phyloP scores from a whole-genome alignment of 53 echinoderm and acorn worm genomes.

The Arbacia lixula region DNA sequence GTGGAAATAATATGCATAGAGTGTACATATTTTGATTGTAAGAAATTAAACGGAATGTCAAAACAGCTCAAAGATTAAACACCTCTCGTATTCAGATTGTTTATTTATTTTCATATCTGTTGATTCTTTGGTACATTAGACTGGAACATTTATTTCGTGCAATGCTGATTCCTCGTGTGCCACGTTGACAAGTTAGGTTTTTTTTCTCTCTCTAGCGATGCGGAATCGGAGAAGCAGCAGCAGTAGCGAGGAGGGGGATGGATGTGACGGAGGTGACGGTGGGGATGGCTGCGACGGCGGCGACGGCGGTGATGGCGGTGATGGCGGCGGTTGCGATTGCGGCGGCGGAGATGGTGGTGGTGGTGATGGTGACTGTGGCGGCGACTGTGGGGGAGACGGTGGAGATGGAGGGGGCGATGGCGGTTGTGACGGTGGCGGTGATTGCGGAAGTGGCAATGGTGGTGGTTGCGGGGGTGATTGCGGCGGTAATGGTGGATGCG shows the following conservation, averaged over 20 bases:
- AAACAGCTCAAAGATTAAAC: not conserved
- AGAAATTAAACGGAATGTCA: too few species aligned
- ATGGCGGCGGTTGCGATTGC: conserved; percentile 1
- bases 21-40: too few species aligned
- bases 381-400: conserved; percentile 10
- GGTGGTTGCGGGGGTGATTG: conserved; percentile 4
- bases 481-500: not conserved
- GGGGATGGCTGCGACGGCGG: conserved; percentile 33
- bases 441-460: not conserved
- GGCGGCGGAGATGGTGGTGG: conserved; percentile 14
- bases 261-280: conserved; percentile 11
- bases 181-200: not conserved
- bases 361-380: conserved; percentile 14
- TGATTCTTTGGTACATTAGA: not conserved
- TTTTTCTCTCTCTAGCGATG: not conserved
- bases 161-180: not conserved
- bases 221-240: conserved; percentile 7
- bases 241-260: conserved; percentile 36
- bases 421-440: not conserved
- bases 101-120: not conserved
- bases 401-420: conserved; percentile 1
- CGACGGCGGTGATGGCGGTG: conserved; percentile 9
- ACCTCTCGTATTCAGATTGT: too few species aligned
- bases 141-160: not conserved
- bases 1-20: too few species aligned